Base-by-base conservation (phyloP, 1,140 invertebrate species). In the Pteromalus puparum region DNA sequence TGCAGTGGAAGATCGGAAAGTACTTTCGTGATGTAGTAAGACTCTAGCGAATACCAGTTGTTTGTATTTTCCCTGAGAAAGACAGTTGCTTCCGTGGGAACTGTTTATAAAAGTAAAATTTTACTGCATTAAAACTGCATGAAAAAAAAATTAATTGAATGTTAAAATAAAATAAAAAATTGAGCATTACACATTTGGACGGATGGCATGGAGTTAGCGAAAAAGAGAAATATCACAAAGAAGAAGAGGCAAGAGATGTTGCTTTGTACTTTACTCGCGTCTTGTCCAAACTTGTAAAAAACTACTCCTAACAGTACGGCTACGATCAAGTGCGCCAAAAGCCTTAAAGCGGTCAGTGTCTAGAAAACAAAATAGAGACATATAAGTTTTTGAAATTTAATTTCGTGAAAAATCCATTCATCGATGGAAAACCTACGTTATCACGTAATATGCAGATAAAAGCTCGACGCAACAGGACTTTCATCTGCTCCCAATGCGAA, bases 31-130 rank as follows among this genome's bases (percentile, higher is more conserved):
- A 96, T 92, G 87, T 97, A 98, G 90, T 98, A 98, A 0, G 96
- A 95, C 72, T 95, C 94, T 7, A 98, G 91, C 21, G 96, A 96
- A 90, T 98, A 98, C 97, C 97, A 98, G 88, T 97, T 97, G 90
- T 98, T 98, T 26, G 97, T 93, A 92, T 98, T 96, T 91, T 98
- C 97, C 87, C 97, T 94, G n/a, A 97, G 91, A 87, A 98, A 96
- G 0, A 98, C 97, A n/a, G 95, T 93, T 86, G 97, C 95, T 93
- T 98, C 97, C 72, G 96, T 92, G 0, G 97, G 97, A 94, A 97
- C 97, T 98, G 90, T 72, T 2, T 92, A 77, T 90, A 90, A 89
- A 86, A 85, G 86, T 34, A 80, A 87, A 48, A 46, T 68, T 76
- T 75, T 61, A 7, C 7, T n/a, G 21, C 18, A 9, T 72, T 34